phyloP scores from a whole-genome alignment of 2,797 vertebrate genomes.

The Tamandua tetradactyla region DNA sequence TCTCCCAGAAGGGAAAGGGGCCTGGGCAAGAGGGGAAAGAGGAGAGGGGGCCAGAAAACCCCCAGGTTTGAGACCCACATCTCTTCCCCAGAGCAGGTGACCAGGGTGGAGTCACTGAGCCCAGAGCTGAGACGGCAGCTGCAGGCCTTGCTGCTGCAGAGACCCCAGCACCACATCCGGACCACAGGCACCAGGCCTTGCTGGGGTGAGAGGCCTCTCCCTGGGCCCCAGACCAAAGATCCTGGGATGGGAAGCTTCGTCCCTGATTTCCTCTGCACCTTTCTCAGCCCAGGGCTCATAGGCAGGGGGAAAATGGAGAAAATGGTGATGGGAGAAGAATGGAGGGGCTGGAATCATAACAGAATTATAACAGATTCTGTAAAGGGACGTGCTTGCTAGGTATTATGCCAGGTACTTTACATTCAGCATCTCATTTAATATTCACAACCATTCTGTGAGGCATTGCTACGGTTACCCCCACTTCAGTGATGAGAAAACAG shows the following conservation, averaged over 20 bases:
- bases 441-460: neutral
- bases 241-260: neutral
- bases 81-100: slow-evolving; percentile 79
- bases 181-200: slow-evolving; percentile 66
- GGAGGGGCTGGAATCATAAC: neutral
- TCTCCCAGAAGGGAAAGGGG: neutral
- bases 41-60: neutral
- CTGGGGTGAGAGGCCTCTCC: slow-evolving; percentile 77
- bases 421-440: neutral
- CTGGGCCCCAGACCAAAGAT: neutral
- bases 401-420: neutral
- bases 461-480: neutral
- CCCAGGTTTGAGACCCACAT: neutral
- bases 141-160: slow-evolving; percentile 82
- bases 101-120: slow-evolving; percentile 71
- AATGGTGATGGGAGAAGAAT: neutral
- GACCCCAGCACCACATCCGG: slow-evolving; percentile 81
- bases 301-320: neutral
- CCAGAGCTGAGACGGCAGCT: slow-evolving; percentile 80
- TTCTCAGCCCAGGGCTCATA: neutral
- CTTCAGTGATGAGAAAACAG: slow-evolving; percentile 25
- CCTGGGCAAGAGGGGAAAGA: neutral
- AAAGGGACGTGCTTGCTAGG: neutral
- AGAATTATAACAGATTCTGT: neutral
- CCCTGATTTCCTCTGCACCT: neutral